Base-by-base conservation (phyloP, 2,888 invertebrate genomes). In the Euproctis similis region DNA sequence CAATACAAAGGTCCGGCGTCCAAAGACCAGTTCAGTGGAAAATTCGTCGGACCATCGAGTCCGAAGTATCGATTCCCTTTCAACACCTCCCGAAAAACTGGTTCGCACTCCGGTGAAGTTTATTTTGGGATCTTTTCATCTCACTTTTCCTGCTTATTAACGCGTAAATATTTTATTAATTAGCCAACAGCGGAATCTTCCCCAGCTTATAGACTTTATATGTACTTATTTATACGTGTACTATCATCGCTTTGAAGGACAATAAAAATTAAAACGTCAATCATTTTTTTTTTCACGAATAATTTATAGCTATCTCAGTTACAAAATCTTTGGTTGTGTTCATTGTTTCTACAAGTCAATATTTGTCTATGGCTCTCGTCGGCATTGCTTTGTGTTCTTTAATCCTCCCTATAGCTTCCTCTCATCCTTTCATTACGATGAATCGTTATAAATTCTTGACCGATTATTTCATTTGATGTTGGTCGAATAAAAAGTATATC, bases 271-370 rank as follows among this genome's bases (percentile, higher is more conserved):
- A 39, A 61, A 61, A 56, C 52, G 64, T 64, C 69, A 66, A 71
- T 75, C 72, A 73, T 61, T 22, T 57, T 60, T 66, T 64, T n/a
- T 64, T 62, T 60, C 62, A 66, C 59, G 50, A 53, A 54, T 46
- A 59, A 59, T 59, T 50, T 52, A 47, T 54, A 55, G 8, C n/a
- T 19, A 53, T 57, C 58, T 57, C 51, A 46, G 55, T 57, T 53
- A 59, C 59, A 59, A 53, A 37, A 46, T 57, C 61, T 38, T 30
- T 38, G 46, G 54, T 49, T 47, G 41, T 31, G 33, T 41, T 62
- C 67, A 77, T 81, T 77, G 75, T 82, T 81, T 82, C 76, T 76
- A 70, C 67, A 46, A 81, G 80, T 86, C 84, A 85, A 86, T 86
- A 85, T 86, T 86, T 82, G 81, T 73, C 73, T 60, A 66, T 57